These are phyloP conservation scores for Drosophila atroscutellata DNA, from an alignment of 2,888 invertebrate genomes.

Conservation along the genomic window DNA sequence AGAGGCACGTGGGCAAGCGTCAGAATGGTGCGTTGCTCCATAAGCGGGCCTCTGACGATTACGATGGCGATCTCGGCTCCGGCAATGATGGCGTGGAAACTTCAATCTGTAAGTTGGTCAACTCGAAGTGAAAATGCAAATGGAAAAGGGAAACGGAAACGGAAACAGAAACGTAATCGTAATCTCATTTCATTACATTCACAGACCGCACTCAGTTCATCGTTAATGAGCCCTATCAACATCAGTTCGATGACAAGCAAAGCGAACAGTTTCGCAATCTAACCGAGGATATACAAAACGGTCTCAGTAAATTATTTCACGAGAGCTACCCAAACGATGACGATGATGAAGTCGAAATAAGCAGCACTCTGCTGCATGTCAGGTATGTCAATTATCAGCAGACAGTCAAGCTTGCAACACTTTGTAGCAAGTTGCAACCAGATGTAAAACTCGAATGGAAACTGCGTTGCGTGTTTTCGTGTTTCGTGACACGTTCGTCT, in stretches of 20 bases:
- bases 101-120: constrained; percentile 62
- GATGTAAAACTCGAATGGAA: neutral
- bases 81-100: constrained; percentile 53
- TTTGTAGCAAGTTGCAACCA: neutral
- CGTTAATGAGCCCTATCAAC: constrained; percentile 74
- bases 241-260: constrained; percentile 46
- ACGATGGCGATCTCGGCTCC: constrained; percentile 65
- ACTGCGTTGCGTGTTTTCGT: neutral
- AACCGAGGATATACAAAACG: constrained; percentile 59
- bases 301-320: constrained; percentile 62
- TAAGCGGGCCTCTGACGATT: constrained; percentile 58
- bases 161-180: neutral
- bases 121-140: neutral
- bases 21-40: constrained; percentile 20
- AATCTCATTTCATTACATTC: neutral
- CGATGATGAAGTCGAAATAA: constrained; percentile 63
- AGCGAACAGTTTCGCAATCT: constrained; percentile 60
- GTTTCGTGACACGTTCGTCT: neutral
- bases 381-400: constrained; percentile 68
- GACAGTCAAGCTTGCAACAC: neutral
- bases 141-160: neutral
- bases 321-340: constrained; percentile 48
- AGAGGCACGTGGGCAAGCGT: constrained; percentile 20
- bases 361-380: constrained; percentile 65
- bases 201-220: constrained; percentile 78